A percentile compares a stretch with the other conserved stretches of the same genome.
These are phyloP conservation scores for Corvus moneduloides DNA, from an alignment of 2,113 vertebrate genomes.

Conservation along the genomic window DNA sequence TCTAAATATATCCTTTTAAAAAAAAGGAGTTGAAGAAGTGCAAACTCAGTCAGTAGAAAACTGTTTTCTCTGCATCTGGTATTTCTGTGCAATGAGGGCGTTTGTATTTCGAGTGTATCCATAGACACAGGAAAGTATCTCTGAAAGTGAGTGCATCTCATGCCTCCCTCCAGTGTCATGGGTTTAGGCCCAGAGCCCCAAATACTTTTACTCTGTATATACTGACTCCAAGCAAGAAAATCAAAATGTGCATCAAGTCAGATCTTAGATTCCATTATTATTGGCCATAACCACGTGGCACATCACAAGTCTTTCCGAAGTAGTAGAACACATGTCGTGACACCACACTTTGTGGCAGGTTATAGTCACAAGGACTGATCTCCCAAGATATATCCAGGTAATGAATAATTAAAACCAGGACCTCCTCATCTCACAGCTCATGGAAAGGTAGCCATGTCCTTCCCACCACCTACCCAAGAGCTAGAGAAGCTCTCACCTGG, in stretches of 20 bases:
- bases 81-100: not conserved
- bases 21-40: not conserved
- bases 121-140: not conserved
- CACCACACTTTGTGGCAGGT: slow-evolving; percentile 50
- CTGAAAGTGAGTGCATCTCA: not conserved
- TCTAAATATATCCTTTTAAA: slow-evolving; percentile 60
- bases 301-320: not conserved
- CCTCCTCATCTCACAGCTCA: slow-evolving; percentile 62
- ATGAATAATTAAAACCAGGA: slow-evolving; percentile 75
- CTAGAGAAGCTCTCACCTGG: slow-evolving; percentile 46
- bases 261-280: not conserved
- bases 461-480: slow-evolving; percentile 58
- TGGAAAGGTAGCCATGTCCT: slow-evolving; percentile 63
- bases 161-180: not conserved
- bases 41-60: slow-evolving; percentile 47
- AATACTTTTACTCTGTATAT: not conserved
- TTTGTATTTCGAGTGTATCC: not conserved
- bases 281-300: slow-evolving; percentile 45
- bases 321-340: not conserved
- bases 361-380: slow-evolving; percentile 11
- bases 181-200: not conserved
- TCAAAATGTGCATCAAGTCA: not conserved
- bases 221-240: not conserved
- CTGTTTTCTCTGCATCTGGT: not conserved
- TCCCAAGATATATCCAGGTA: slow-evolving; percentile 58